A percentile compares a stretch with the other conserved stretches of the same genome.
phyloP scores from a whole-genome alignment of 64 coral and sea anemone genomes.

The Actinia tenebrosa region DNA sequence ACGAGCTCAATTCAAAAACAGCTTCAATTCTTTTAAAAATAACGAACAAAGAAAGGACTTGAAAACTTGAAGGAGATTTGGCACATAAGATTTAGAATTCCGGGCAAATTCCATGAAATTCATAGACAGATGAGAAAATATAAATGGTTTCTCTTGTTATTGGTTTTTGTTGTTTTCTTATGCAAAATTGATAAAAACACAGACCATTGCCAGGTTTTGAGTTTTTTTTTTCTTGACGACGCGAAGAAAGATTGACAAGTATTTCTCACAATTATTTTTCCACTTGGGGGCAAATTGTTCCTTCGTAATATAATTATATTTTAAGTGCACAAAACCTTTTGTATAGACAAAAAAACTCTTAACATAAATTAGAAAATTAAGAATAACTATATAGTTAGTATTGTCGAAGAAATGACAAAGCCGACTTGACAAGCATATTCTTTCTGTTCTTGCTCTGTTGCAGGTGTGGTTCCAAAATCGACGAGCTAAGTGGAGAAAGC shows the following conservation, averaged over 20 bases:
- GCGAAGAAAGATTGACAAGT: not conserved
- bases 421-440: not conserved
- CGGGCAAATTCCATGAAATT: too few relatives aligned
- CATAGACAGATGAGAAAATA: too few relatives aligned
- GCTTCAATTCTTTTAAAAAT: not conserved
- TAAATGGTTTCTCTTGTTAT: too few relatives aligned
- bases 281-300: not conserved
- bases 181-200: not conserved
- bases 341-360: not conserved
- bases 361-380: not conserved
- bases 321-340: not conserved
- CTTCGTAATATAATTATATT: not conserved
- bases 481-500: slow-evolving; percentile 94
- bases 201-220: not conserved
- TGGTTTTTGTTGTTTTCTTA: not conserved
- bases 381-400: not conserved
- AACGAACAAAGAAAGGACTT: not conserved
- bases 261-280: not conserved
- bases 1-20: not conserved
- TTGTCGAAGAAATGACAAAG: not conserved
- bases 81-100: too few relatives aligned
- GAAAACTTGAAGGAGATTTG: too few relatives aligned
- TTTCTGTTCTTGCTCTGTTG: not conserved
- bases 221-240: not conserved
- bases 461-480: slow-evolving; percentile 99